Evolutionary conservation across 2,888 invertebrate species (phyloP).

Genomic region (Empis livida): DNA sequence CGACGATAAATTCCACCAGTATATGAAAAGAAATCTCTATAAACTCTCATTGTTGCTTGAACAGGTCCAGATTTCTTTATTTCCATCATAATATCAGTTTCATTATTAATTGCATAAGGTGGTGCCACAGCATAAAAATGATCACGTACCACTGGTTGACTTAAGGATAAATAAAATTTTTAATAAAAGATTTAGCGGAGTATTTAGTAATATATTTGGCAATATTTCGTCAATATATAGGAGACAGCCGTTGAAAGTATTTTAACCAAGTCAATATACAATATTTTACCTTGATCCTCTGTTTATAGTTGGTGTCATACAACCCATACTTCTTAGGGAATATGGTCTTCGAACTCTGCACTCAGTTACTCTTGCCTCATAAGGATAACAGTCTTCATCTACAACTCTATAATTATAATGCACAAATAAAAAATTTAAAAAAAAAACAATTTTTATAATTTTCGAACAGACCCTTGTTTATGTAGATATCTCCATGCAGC

Average conservation of each 20-base stretch:
- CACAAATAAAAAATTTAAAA: no score
- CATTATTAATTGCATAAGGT: slow-evolving; percentile 58
- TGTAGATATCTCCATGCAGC: slow-evolving; percentile 83
- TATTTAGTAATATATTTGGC: no score
- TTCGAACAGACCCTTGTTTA: slow-evolving; percentile 49
- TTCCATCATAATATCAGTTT: slow-evolving; percentile 83
- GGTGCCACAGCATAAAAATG: slow-evolving; percentile 61
- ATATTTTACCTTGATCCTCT: slow-evolving; percentile 1
- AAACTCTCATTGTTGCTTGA: slow-evolving; percentile 82
- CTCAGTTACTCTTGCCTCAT: slow-evolving; percentile 44
- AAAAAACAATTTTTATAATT: background rate
- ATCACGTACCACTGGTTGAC: slow-evolving; percentile 38
- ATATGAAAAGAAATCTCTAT: slow-evolving; percentile 89
- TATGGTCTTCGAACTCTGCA: slow-evolving; percentile 49
- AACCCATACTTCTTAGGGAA: slow-evolving; percentile 39
- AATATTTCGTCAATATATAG: no score
- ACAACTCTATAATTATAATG: slow-evolving; percentile 55
- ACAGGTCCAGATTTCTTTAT: slow-evolving; percentile 84
- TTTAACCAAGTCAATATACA: no score
- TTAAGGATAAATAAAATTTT: no score
- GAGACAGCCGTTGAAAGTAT: no score
- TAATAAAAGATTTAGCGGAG: no score
- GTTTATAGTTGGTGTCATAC: slow-evolving; percentile 35
- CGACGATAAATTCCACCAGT: slow-evolving; percentile 69
- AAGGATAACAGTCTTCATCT: slow-evolving; percentile 76